A percentile compares a stretch with the other conserved stretches of the same genome.
These are phyloP conservation scores for Meiosimyza decipiens DNA, from an alignment of 2,888 invertebrate genomes.

Conservation along the genomic window DNA sequence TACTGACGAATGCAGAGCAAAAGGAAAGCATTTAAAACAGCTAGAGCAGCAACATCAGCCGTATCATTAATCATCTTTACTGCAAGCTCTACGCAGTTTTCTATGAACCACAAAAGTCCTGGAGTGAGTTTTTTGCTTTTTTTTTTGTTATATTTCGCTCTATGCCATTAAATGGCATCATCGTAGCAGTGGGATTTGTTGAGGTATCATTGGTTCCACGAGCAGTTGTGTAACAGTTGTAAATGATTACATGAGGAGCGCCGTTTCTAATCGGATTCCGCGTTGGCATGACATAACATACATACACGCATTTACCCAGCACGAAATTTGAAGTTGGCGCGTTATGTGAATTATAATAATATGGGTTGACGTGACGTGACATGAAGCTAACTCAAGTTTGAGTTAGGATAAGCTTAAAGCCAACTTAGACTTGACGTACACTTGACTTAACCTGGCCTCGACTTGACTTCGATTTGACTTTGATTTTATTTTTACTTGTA, in stretches of 20 bases:
- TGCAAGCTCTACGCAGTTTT: conserved; percentile 9
- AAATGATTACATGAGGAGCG: conserved; percentile 34
- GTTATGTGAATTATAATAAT: too few species aligned
- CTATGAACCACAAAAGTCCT: background rate
- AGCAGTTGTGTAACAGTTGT: conserved; percentile 34
- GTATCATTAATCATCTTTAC: conserved; percentile 39
- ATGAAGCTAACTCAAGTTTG: too few species aligned
- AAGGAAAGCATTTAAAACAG: too few species aligned
- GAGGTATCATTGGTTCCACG: background rate
- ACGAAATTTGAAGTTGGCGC: too few species aligned
- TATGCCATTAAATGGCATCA: background rate
- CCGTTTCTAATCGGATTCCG: conserved; percentile 3
- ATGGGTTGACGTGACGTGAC: too few species aligned
- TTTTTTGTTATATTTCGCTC: background rate
- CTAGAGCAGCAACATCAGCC: conserved; percentile 8
- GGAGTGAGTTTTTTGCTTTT: background rate
- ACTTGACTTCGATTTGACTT: too few species aligned
- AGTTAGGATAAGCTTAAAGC: too few species aligned
- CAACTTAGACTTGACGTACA: too few species aligned
- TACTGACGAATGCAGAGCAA: too few species aligned
- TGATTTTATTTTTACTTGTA: too few species aligned
- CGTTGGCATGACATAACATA: background rate
- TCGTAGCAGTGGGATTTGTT: background rate
- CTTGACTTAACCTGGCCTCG: too few species aligned
- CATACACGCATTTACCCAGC: background rate